Base-by-base conservation (phyloP, 1,140 invertebrate genomes). In the Drosophila erecta region DNA sequence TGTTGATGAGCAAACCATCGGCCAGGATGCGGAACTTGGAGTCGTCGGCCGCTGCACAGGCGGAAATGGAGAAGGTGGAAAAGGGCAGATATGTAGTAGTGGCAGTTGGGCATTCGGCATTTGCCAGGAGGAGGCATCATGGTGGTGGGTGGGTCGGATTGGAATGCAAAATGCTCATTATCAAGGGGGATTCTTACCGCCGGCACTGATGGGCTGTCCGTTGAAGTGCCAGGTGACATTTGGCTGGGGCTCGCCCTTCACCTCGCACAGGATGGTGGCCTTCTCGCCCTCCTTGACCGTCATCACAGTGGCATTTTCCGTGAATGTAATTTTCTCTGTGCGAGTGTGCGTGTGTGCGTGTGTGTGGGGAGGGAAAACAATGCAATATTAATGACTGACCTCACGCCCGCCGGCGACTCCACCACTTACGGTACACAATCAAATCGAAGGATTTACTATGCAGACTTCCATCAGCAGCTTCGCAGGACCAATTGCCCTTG, bases 241-340 rank as follows among this genome's bases (percentile, higher is more conserved):
- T 35, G 94, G 93, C 15, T 89, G 75, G 8, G 94, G 94, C 79
- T 94, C 93, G 22, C 93, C 93, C 53, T 91, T 91, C 15, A 93
- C 93, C 62, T 93, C 92, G 65, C 94, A 94, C 15, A 79, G 77
- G 20, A 94, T 91, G 51, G 90, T 90, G 4, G 91, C 93, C 49
- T 93, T 91, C 24, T 87, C 70, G 24, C 92, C 92, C 73, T 94
- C 93, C 47, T 92, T 91, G 3, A 93, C 93, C 51, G 90, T 92
- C 70, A 83, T 92, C 5, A 92, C 80, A 8, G 83, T 81, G 35
- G 90, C 90, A 17, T 93, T 93, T 64, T 94, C 93, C 47, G 90
- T 79, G 75, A 94, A 94, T 24, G 91, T 90, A 67, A 93, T 93
- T 78, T 91, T 92, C 70, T 93, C 93, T 93, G 75, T n/a, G 10